Evolutionary conservation across 2,113 vertebrate genomes (phyloP).

Genomic region (Formicarius rufipectus): DNA sequence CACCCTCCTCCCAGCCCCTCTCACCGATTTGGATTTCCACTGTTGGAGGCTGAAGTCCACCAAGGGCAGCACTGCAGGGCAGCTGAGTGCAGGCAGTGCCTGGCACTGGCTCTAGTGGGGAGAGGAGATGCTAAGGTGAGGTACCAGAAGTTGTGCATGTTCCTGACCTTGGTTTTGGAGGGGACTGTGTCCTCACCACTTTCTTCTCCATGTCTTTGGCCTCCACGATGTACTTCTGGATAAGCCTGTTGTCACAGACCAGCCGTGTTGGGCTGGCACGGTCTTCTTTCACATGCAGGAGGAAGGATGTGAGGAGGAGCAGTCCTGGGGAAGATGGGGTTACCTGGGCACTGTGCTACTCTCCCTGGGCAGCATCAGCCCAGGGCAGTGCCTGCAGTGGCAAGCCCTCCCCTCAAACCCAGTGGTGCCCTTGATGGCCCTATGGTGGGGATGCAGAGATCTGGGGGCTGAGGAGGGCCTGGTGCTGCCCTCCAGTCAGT

Average conservation of each 20-base stretch:
- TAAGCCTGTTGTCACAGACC: constrained; percentile 63
- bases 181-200: constrained; percentile 21
- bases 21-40: constrained; percentile 78
- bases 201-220: constrained; percentile 56
- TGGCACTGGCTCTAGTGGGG: constrained; percentile 70
- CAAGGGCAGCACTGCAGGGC: constrained; percentile 64
- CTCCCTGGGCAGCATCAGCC: neutral
- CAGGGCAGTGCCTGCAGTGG: neutral
- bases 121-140: neutral
- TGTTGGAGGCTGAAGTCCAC: constrained; percentile 75
- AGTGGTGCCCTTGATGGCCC: neutral
- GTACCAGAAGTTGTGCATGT: neutral
- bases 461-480: neutral
- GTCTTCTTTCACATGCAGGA: constrained; percentile 48
- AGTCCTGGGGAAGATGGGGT: constrained; percentile 21
- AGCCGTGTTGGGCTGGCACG: neutral
- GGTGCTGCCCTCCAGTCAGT: neutral
- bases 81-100: constrained; percentile 18
- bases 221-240: constrained; percentile 60
- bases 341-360: neutral
- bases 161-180: neutral
- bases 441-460: rapidly evolving
- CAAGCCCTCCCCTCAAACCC: rapidly evolving
- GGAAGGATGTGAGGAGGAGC: constrained; percentile 63
- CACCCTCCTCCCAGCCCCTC: constrained; percentile 22